phyloP scores from a whole-genome alignment of 2,888 invertebrate species.

The Agriopis aurantiaria region DNA sequence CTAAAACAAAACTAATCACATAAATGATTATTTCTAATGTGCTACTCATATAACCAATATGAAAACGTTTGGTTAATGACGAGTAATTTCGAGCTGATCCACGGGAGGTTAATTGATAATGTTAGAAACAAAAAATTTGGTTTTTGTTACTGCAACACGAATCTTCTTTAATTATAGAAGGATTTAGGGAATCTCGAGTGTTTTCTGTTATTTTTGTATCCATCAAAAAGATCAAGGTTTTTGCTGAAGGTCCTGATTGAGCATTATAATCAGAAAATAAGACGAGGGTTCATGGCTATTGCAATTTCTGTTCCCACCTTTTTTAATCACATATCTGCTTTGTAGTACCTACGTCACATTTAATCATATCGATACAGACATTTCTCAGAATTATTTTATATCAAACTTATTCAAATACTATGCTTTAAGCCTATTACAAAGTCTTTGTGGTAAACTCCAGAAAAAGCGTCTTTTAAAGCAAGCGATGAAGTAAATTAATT shows the following conservation, averaged over 20 bases:
- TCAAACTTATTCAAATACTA: not conserved
- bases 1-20: not conserved
- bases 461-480: conserved; percentile 12
- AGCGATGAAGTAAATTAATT: conserved; percentile 25
- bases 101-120: conserved; percentile 16
- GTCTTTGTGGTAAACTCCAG: not conserved
- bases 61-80: conserved; percentile 30
- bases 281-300: not conserved
- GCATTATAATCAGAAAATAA: not conserved
- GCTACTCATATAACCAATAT: conserved; percentile 44
- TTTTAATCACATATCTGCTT: not conserved
- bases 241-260: not conserved
- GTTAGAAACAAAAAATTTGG: conserved; percentile 29
- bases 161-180: conserved; percentile 7
- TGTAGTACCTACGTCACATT: too few species aligned
- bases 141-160: conserved; percentile 8
- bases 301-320: not conserved
- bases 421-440: not conserved
- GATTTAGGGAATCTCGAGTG: conserved; percentile 1
- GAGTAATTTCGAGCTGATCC: conserved; percentile 1
- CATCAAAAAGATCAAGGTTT: conserved; percentile 7
- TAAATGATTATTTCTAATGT: conserved; percentile 29
- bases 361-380: too few species aligned
- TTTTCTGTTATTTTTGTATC: not conserved
- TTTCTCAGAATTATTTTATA: too few species aligned